These are phyloP conservation scores for Hypotaenidia okinawae DNA, from an alignment of 2,797 vertebrate species.

Conservation along the genomic window DNA sequence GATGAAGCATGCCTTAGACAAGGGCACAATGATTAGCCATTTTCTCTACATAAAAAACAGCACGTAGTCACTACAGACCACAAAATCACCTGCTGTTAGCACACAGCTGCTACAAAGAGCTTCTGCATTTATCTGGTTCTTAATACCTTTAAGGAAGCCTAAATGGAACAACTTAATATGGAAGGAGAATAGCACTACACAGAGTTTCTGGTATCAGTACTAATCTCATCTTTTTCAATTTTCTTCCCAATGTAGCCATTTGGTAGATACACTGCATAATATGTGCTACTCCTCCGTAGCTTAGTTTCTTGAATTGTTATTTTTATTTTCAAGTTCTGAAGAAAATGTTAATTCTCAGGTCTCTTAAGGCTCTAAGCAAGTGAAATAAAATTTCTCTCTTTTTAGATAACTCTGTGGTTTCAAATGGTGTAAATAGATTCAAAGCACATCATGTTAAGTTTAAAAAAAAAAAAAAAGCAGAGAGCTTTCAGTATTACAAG, in stretches of 20 bases:
- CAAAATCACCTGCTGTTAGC: conserved; percentile 79
- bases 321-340: conserved; percentile 8
- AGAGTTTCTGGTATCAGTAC: conserved; percentile 66
- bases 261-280: conserved; percentile 25
- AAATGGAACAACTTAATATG: conserved; percentile 76
- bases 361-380: background rate
- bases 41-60: conserved; percentile 79
- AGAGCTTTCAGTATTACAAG: background rate
- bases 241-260: conserved; percentile 53
- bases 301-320: background rate
- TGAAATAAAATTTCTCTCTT: background rate
- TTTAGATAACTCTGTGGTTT: background rate
- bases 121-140: conserved; percentile 78
- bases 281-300: background rate
- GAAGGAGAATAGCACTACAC: conserved; percentile 71
- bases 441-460: background rate
- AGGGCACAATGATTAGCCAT: conserved; percentile 80
- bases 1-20: conserved; percentile 81
- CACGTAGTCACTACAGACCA: conserved; percentile 74
- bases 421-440: background rate
- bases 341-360: background rate
- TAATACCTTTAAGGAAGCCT: conserved; percentile 75
- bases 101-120: conserved; percentile 77
- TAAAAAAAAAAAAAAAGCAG: background rate
- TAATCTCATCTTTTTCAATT: conserved; percentile 72